phyloP scores from a whole-genome alignment of 1,140 invertebrate species.

The Drosophila melanogaster region DNA sequence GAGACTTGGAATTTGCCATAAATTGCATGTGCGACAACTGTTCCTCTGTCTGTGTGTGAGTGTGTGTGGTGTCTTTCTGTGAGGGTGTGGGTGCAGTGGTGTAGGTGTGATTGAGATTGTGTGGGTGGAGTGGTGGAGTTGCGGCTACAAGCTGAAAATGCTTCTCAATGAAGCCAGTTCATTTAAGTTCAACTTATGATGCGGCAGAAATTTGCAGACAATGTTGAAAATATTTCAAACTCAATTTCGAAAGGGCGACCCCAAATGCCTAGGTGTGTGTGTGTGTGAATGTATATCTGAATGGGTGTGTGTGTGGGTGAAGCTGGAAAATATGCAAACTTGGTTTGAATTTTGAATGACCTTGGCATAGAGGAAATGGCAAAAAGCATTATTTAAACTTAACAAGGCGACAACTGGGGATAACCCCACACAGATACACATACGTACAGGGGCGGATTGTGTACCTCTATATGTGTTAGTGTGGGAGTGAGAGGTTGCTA shows the following conservation, averaged over 20 bases:
- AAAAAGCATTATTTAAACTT: conserved; percentile 81
- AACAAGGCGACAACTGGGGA: conserved; percentile 77
- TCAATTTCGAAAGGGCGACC: conserved; percentile 51
- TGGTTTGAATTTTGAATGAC: conserved; percentile 84
- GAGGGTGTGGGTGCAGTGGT: conserved; percentile 2
- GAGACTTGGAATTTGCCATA: conserved; percentile 79
- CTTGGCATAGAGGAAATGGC: conserved; percentile 81
- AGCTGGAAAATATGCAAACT: conserved; percentile 56
- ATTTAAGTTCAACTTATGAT: conserved; percentile 80
- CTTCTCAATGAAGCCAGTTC: conserved; percentile 78
- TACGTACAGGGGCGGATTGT: conserved; percentile 1
- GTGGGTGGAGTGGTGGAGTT: conserved; percentile 29
- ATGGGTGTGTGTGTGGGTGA: conserved; percentile 25
- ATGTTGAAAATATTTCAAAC: conserved; percentile 68
- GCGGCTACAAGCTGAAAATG: conserved; percentile 35
- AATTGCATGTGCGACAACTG: conserved; percentile 80
- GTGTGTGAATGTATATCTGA: conserved; percentile 10
- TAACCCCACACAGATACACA: conserved; percentile 24
- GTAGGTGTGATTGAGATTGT: conserved; percentile 16
- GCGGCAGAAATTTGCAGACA: conserved; percentile 75
- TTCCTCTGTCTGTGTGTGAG: conserved; percentile 25
- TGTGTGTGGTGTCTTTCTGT: conserved; percentile 10
- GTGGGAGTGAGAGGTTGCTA: conserved; percentile 8
- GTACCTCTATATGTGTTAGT: not conserved
- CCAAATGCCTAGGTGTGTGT: conserved; percentile 27